phyloP scores from a whole-genome alignment of 2,888 invertebrate genomes.

The Hirtodrosophila cameraria region DNA sequence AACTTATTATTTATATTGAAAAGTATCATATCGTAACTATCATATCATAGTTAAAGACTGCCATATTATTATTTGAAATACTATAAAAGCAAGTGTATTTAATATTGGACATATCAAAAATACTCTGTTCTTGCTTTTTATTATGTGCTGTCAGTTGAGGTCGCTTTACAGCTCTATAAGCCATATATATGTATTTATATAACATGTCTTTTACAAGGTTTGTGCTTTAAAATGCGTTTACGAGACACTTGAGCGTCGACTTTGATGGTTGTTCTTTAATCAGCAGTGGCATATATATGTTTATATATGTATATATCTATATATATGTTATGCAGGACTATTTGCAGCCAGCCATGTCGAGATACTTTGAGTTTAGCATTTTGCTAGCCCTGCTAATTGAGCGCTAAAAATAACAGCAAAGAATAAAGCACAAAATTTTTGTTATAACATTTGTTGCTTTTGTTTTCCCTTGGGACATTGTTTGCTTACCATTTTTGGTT shows the following conservation, averaged over 20 bases:
- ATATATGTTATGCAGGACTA: too few species aligned
- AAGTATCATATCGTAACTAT: too few species aligned
- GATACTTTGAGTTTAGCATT: slow-evolving; percentile 1
- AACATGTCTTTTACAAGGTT: slow-evolving; percentile 34
- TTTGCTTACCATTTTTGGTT: slow-evolving; percentile 21
- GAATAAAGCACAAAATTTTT: slow-evolving; percentile 2
- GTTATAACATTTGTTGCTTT: slow-evolving; percentile 7
- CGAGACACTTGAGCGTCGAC: slow-evolving; percentile 41
- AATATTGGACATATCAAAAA: too few species aligned
- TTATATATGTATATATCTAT: too few species aligned
- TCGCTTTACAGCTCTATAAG: slow-evolving; percentile 42
- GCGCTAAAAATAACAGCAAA: slow-evolving; percentile 45
- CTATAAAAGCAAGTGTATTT: too few species aligned
- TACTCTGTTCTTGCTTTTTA: neutral
- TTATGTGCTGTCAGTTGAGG: slow-evolving; percentile 29
- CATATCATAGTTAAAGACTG: too few species aligned
- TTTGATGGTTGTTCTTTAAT: slow-evolving; percentile 50
- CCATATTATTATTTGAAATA: too few species aligned
- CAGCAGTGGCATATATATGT: slow-evolving; percentile 33
- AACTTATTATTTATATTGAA: too few species aligned
- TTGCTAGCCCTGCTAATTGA: slow-evolving; percentile 54
- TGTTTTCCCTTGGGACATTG: slow-evolving; percentile 1
- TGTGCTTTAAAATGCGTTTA: slow-evolving; percentile 55
- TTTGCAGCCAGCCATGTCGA: too few species aligned
- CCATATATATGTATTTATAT: slow-evolving; percentile 21